phyloP scores from a whole-genome alignment of 2,797 vertebrate species.

The Danio aesculapii region DNA sequence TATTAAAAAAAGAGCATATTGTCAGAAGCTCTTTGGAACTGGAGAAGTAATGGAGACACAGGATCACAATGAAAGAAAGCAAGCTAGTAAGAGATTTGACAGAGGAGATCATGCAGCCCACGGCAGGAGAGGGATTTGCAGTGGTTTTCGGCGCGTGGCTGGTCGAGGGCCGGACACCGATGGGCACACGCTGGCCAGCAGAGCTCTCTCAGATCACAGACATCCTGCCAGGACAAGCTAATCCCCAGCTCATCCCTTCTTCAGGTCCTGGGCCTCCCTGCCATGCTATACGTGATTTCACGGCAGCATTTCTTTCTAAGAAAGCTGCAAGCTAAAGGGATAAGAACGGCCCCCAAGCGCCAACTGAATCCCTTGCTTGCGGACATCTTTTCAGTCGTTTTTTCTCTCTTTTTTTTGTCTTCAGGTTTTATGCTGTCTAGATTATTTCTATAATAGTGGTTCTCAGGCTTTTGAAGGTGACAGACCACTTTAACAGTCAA shows the following conservation, averaged over 20 bases:
- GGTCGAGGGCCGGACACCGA: constrained; percentile 71
- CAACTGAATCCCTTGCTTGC: constrained; percentile 72
- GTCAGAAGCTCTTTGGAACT: constrained; percentile 56
- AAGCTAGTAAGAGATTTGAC: constrained; percentile 41
- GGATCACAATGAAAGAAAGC: constrained; percentile 59
- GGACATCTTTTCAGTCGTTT: constrained; percentile 43
- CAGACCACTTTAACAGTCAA: neutral
- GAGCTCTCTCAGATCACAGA: constrained; percentile 79
- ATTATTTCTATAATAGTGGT: constrained; percentile 9
- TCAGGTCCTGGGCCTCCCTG: constrained; percentile 74
- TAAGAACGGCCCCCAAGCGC: constrained; percentile 73
- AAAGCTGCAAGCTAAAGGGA: constrained; percentile 77
- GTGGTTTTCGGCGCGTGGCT: constrained; percentile 57
- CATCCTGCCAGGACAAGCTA: constrained; percentile 76
- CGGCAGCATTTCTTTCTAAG: constrained; percentile 71
- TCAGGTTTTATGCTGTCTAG: constrained; percentile 10
- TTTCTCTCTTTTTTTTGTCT: constrained; percentile 11
- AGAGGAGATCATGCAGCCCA: constrained; percentile 39
- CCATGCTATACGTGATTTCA: constrained; percentile 81
- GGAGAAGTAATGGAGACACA: constrained; percentile 60
- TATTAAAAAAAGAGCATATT: constrained; percentile 61
- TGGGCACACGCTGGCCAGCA: constrained; percentile 71
- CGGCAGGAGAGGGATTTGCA: constrained; percentile 62
- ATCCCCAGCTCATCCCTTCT: constrained; percentile 81
- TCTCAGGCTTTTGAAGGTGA: neutral